These are phyloP conservation scores for Drosophila yakuba DNA, from an alignment of 1,140 invertebrate genomes.

Conservation along the genomic window DNA sequence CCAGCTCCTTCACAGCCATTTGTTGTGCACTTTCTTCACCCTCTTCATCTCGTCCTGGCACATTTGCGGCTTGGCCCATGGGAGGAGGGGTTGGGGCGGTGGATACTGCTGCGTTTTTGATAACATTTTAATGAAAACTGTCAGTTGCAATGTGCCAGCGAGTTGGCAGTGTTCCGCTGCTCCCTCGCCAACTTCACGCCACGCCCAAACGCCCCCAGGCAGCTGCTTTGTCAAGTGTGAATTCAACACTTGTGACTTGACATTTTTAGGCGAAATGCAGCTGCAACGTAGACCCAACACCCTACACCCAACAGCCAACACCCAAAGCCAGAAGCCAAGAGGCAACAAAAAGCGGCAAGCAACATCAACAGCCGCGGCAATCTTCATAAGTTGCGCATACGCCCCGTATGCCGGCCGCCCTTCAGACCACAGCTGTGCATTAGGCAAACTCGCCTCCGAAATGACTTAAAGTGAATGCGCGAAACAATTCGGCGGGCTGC, in stretches of 20 bases:
- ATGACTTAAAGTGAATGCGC: slow-evolving; percentile 65
- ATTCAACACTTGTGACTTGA: slow-evolving; percentile 83
- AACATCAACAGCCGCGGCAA: slow-evolving; percentile 58
- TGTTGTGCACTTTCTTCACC: slow-evolving; percentile 29
- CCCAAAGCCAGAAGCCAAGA: background rate
- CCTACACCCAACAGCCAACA: slow-evolving; percentile 19
- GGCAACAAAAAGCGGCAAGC: slow-evolving; percentile 28
- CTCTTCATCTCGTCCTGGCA: slow-evolving; percentile 28
- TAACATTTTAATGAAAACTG: slow-evolving; percentile 83
- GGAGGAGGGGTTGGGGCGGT: background rate
- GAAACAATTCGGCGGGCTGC: slow-evolving; percentile 61
- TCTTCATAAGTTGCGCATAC: slow-evolving; percentile 80
- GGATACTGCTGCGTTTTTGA: slow-evolving; percentile 74
- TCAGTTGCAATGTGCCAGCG: slow-evolving; percentile 64
- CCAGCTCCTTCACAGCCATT: slow-evolving; percentile 31
- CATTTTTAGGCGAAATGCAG: slow-evolving; percentile 76
- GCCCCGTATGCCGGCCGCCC: slow-evolving; percentile 27
- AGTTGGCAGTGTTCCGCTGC: slow-evolving; percentile 30
- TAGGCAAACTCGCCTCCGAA: slow-evolving; percentile 58
- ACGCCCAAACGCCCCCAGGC: slow-evolving; percentile 41
- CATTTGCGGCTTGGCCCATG: slow-evolving; percentile 48
- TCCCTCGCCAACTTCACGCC: slow-evolving; percentile 35
- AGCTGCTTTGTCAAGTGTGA: slow-evolving; percentile 79
- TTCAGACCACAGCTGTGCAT: slow-evolving; percentile 69
- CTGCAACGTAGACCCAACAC: background rate